Evolutionary conservation across 2,888 invertebrate species (phyloP).

Genomic region (Leptopilina myrica): DNA sequence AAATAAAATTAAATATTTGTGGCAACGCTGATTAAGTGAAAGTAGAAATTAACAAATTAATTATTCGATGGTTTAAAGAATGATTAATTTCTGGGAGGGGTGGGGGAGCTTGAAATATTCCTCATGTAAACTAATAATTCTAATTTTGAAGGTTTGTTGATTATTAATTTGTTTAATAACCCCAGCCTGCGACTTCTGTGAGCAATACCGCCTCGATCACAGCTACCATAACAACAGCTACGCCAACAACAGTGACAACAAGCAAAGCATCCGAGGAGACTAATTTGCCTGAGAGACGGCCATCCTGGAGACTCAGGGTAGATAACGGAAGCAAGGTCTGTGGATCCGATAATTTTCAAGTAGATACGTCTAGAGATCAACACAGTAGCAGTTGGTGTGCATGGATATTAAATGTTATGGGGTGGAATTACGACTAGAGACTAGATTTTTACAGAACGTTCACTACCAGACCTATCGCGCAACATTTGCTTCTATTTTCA

Average conservation of each 20-base stretch:
- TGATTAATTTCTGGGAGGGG: neutral
- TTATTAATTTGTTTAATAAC: conserved; percentile 66
- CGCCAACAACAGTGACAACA: conserved; percentile 78
- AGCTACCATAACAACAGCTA: conserved; percentile 80
- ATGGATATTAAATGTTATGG: conserved; percentile 66
- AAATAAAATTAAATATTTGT: no score
- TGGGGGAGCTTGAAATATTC: neutral
- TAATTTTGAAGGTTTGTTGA: conserved; percentile 52
- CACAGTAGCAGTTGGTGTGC: conserved; percentile 67
- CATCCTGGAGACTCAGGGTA: conserved; percentile 94
- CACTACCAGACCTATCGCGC: neutral
- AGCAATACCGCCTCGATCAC: conserved; percentile 77
- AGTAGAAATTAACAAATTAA: neutral
- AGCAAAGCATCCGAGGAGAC: conserved; percentile 73
- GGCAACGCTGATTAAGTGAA: neutral
- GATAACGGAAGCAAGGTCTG: conserved; percentile 93
- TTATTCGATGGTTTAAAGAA: neutral
- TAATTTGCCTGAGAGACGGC: conserved; percentile 85
- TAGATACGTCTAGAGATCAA: conserved; percentile 62
- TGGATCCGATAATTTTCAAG: conserved; percentile 65
- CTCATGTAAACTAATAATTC: conserved; percentile 44
- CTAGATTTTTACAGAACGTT: conserved; percentile 8
- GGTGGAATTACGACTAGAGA: conserved; percentile 64
- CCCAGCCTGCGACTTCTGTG: conserved; percentile 72
- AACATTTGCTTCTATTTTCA: conserved; percentile 6